These are phyloP conservation scores for Piscicola geometra DNA, from an alignment of 2,888 invertebrate genomes.

Conservation along the genomic window DNA sequence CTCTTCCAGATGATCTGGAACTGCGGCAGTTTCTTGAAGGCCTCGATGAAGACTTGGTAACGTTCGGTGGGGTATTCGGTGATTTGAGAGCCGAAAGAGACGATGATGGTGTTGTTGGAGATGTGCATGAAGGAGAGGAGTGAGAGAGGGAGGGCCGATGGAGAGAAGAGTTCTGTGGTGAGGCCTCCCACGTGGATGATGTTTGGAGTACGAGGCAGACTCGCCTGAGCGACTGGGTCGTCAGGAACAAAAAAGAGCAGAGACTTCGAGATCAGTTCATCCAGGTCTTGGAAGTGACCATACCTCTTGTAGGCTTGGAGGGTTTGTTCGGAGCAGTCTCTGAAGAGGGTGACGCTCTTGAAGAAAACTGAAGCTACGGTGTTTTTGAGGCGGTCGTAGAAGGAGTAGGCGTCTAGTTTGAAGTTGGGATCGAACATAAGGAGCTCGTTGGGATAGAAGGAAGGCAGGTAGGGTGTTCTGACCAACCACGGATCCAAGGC, in stretches of 20 bases:
- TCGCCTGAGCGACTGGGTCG: conserved; percentile 20
- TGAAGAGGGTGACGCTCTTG: background rate
- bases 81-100: conserved; percentile 33
- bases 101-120: conserved; percentile 14
- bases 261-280: conserved; percentile 31
- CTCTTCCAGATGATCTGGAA: conserved; percentile 32
- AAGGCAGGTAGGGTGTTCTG: conserved; percentile 32
- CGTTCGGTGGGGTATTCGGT: background rate
- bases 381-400: conserved; percentile 11
- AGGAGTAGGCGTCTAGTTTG: background rate
- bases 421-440: conserved; percentile 5
- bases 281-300: conserved; percentile 28
- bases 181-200: conserved; percentile 34
- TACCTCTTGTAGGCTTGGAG: conserved; percentile 28
- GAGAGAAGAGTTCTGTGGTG: conserved; percentile 18
- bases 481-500: conserved; percentile 33
- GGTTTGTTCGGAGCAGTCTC: conserved; percentile 11
- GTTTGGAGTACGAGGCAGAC: conserved; percentile 33
- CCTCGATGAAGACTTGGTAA: conserved; percentile 12
- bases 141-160: background rate
- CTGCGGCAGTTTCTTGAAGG: conserved; percentile 26
- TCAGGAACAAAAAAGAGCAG: conserved; percentile 28
- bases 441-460: conserved; percentile 16
- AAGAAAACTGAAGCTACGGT: background rate
- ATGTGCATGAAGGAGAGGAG: conserved; percentile 1